Percentiles rank a stretch among this genome's conserved stretches.
phyloP scores from a whole-genome alignment of 2,797 vertebrate species.

The Ambastaia sidthimunki region DNA sequence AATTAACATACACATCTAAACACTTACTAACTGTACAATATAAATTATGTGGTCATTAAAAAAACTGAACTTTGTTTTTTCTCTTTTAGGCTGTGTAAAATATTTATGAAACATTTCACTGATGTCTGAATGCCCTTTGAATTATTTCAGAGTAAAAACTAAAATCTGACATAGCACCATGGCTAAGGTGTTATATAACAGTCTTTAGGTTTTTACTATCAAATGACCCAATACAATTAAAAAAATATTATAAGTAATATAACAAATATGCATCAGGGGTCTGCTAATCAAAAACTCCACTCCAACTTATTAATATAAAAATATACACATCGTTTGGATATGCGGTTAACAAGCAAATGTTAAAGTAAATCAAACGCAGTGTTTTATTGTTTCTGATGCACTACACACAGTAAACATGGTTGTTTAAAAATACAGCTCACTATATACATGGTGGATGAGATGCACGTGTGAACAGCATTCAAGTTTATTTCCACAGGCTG shows the following conservation, averaged over 20 bases:
- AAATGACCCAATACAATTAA: background rate
- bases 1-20: background rate
- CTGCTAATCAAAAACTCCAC: background rate
- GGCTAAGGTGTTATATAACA: background rate
- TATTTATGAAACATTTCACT: background rate
- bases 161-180: background rate
- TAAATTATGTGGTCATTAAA: background rate
- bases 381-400: slow-evolving; percentile 15
- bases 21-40: background rate
- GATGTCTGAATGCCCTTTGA: background rate
- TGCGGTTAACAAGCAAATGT: background rate
- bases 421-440: background rate
- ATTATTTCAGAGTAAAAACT: background rate
- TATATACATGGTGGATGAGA: too few relatives aligned
- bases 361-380: background rate
- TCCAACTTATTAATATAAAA: too few relatives aligned
- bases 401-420: slow-evolving; percentile 18
- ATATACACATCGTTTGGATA: too few relatives aligned
- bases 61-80: background rate
- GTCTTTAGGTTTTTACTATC: background rate
- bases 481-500: background rate
- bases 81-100: background rate
- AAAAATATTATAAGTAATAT: background rate
- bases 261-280: background rate
- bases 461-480: background rate